Percentiles rank a stretch among this genome's conserved stretches.
These are phyloP conservation scores for Conchocele bisecta DNA, from an alignment of 2,888 invertebrate genomes.

Conservation along the genomic window DNA sequence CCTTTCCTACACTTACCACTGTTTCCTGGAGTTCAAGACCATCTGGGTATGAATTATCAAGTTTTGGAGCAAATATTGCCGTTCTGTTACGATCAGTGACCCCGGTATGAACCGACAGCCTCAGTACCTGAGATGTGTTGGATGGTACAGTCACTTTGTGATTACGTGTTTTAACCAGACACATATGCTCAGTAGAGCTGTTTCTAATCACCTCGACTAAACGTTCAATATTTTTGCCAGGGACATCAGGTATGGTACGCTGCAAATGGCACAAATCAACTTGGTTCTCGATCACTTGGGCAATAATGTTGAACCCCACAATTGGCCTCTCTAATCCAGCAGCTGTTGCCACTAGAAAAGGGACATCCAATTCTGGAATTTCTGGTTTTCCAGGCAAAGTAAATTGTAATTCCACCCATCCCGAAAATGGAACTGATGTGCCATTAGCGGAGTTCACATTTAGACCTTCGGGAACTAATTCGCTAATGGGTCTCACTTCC, in stretches of 20 bases:
- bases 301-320: slow-evolving; percentile 35
- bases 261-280: slow-evolving; percentile 1
- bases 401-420: slow-evolving; percentile 21
- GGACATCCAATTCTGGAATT: no score
- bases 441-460: slow-evolving; percentile 14
- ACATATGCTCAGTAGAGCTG: neutral
- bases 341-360: slow-evolving; percentile 18
- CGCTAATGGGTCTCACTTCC: neutral
- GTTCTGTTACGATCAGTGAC: neutral
- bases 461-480: slow-evolving; percentile 5
- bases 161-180: slow-evolving; percentile 16
- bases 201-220: neutral
- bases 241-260: slow-evolving; percentile 1
- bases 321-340: slow-evolving; percentile 8
- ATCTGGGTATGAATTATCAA: neutral
- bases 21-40: neutral
- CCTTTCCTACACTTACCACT: neutral
- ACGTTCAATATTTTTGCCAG: neutral
- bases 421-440: slow-evolving; percentile 5
- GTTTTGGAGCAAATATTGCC: neutral
- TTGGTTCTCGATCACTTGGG: no score
- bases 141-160: neutral
- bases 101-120: neutral
- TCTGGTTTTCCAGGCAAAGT: neutral
- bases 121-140: neutral